A percentile compares a stretch with the other conserved stretches of the same genome.
phyloP scores from a whole-genome alignment of 2,113 vertebrate genomes.

The Tragelaphus scriptus region DNA sequence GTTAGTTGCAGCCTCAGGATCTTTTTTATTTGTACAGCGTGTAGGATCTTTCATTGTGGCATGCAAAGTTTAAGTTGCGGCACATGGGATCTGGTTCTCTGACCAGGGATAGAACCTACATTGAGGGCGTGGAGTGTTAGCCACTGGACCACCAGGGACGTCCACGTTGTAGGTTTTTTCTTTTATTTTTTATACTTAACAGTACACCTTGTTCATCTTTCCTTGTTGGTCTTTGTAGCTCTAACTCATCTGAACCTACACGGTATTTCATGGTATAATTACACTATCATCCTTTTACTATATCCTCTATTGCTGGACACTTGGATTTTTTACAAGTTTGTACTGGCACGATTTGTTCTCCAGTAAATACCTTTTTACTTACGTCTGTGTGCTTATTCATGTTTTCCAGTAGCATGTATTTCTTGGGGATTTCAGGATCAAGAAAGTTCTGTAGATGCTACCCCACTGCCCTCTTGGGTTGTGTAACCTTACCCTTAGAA shows the following conservation, averaged over 20 bases:
- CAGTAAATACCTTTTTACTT: neutral
- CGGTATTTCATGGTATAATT: neutral
- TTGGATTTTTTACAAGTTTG: neutral
- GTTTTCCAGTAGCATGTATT: neutral
- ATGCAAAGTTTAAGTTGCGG: neutral
- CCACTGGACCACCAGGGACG: neutral
- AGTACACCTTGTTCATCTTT: neutral
- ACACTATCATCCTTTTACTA: neutral
- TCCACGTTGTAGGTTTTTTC: neutral
- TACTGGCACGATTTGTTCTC: neutral
- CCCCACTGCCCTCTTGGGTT: neutral
- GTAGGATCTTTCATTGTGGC: neutral
- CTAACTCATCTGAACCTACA: neutral
- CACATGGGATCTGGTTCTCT: neutral
- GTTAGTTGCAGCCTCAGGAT: neutral
- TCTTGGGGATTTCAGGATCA: neutral
- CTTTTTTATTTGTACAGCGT: neutral
- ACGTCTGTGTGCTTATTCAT: neutral
- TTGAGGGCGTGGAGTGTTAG: accelerated
- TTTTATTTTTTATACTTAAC: neutral
- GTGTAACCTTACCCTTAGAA: neutral
- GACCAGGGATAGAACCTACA: neutral
- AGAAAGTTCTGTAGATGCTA: neutral
- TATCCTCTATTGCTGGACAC: neutral
- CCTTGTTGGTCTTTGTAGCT: neutral